phyloP scores from a whole-genome alignment of 53 echinoderm and acorn worm genomes.

The Hippasteria phrygiana region DNA sequence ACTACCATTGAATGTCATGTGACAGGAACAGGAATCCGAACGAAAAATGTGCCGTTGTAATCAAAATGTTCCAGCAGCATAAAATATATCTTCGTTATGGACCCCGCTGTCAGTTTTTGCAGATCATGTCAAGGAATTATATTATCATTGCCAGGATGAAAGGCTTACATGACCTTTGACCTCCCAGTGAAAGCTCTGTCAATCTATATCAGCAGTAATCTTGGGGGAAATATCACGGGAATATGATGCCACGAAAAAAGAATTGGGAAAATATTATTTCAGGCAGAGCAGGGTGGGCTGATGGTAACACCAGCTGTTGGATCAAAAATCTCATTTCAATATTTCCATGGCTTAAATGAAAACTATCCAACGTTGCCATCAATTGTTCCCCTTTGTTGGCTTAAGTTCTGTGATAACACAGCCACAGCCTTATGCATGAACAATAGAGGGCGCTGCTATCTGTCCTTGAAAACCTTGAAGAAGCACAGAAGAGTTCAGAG shows the following conservation, averaged over 20 bases:
- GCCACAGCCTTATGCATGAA: too few species aligned
- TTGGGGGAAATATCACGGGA: not conserved
- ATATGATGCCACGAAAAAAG: not conserved
- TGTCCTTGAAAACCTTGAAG: too few species aligned
- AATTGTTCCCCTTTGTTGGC: not conserved
- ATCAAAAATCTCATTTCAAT: not conserved
- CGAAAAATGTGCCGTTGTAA: conserved; percentile 24
- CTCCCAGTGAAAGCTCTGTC: conserved; percentile 26
- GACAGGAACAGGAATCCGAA: too few species aligned
- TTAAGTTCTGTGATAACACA: not conserved
- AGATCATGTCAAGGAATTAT: conserved; percentile 17
- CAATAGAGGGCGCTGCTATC: too few species aligned
- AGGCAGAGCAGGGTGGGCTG: not conserved
- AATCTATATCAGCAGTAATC: not conserved
- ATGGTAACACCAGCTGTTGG: conserved; percentile 25
- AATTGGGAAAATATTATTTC: conserved; percentile 29
- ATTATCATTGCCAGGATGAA: not conserved
- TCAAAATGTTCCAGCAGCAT: not conserved
- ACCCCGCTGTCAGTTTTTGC: not conserved
- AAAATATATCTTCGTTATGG: not conserved
- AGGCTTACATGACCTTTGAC: conserved; percentile 28
- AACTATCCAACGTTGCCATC: not conserved
- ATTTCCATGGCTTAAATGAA: not conserved
- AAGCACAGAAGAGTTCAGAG: too few species aligned
- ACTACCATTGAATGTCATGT: too few species aligned